Base-by-base conservation (phyloP, 2,797 vertebrate species). In the Stomatorhinus walkeri region DNA sequence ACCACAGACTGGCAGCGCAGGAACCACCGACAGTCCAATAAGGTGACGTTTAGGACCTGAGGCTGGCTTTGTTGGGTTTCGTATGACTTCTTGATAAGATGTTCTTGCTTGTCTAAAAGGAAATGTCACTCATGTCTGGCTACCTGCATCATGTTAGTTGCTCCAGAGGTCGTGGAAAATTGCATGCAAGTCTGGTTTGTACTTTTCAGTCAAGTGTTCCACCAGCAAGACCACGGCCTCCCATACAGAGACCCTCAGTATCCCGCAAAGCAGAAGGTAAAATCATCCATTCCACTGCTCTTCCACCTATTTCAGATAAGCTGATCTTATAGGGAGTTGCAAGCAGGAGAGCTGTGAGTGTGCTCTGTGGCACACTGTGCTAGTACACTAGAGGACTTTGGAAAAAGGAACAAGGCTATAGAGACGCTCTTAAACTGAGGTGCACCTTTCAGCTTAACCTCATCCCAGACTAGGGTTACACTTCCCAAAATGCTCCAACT, bases 1-100 rank as follows among this genome's bases (percentile, higher is more conserved):
- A 94, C 96, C 87, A 91, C 88, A 0, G 97, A 97, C 79, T 97
- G 95, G 88, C 94, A 95, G 40, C 94, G 85, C 49, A 95, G 93
- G 90, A 92, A 96, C 85, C 51, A 93, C 79, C 91, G 89, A 1
- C 88, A 89, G 87, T 76, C 92, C 24, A 92, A 92, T 0, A 96
- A 89, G 95, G 95, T 95, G 54, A 36, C 36, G 1, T n/a, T 6
- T 16, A 14, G n/a, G 46, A 10, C 76, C 8, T 3, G 16, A 24
- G 19, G 81, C 9, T 84, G 46, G 2, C n/a, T 28, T 36, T 61
- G n/a, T 61, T 32, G 61, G 19, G n/a, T 84, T 49, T 48, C 43
- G 3, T 46, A 14, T 1, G 36, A 46, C 12, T 49, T 49, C 40
- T 83, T 22, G 1, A 16, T 22, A 84, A 24, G 49, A 49, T 49